Base-by-base conservation (phyloP, 1,140 invertebrate genomes). In the Pseudomyrmex gracilis region DNA sequence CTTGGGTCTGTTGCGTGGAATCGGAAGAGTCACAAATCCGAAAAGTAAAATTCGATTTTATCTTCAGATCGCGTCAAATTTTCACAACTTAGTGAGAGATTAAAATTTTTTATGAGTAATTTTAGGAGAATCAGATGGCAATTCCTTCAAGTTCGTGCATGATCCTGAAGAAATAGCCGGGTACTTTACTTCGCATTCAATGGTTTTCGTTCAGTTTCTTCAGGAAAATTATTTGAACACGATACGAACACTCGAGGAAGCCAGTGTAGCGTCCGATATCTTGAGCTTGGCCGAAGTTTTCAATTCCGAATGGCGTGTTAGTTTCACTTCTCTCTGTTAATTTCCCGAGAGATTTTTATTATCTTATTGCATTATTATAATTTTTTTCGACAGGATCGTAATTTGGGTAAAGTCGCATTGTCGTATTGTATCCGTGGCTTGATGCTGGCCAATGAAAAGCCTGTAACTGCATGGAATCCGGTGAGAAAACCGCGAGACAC, bases 21-120 rank as follows among this genome's bases (percentile, higher is more conserved):
- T 97, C 9, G 97, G 97, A n/a, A 94, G 96, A 90, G 96, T 97
- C 3, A 95, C 97, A 24, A 97, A 97, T 95, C 97, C 97, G 22
- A 97, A 97, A 95, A 95, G 96, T 96, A 95, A 92, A 82, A 64
- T 74, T 82, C 10, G 0, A 53, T 3, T 12, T 63, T 3, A 55
- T 1, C 20, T 60, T 43, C 3, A 2, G 2, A 73, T 43, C 51
- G 49, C 45, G 13, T 24, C 74, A 24, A 15, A 55, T 24, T 85
- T 71, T 34, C 2, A 71, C 22, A 34, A 85, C 53, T 51, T 53
- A 10, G 73, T 9, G 24, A 1, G 1, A 7, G 63, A 34, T 34
- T 34, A 34, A 34, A 34, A 34, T 34, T 34, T 34, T n/a, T 64
- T 17, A 13, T 67, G 5, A 24, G 45, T n/a, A 43, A 57, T 68